These are phyloP conservation scores for Drosophila repletoides DNA, from an alignment of 1,140 invertebrate genomes.

Conservation along the genomic window DNA sequence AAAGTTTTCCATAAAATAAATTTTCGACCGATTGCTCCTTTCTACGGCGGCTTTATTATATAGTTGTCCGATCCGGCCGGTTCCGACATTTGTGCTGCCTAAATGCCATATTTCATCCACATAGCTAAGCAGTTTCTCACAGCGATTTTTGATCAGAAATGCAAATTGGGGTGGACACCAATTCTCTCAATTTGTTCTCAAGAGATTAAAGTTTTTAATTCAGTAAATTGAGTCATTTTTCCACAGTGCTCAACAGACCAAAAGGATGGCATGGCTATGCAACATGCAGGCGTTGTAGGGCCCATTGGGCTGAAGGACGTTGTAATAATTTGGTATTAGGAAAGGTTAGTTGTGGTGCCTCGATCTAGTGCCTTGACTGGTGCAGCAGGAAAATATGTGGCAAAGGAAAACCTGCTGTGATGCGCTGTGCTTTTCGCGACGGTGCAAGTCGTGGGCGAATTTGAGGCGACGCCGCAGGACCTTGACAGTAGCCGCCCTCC, in stretches of 20 bases:
- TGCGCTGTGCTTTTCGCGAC: conserved; percentile 62
- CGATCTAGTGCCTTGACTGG: conserved; percentile 9
- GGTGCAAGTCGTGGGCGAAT: conserved; percentile 53
- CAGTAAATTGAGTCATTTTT: no score
- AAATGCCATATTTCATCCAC: no score
- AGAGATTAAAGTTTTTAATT: no score
- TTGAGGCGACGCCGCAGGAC: conserved; percentile 37
- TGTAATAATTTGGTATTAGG: conserved; percentile 72
- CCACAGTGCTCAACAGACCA: conserved; percentile 7
- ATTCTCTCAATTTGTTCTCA: no score
- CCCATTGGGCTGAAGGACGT: conserved; percentile 61
- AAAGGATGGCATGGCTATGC: conserved; percentile 23
- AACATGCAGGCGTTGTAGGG: conserved; percentile 18
- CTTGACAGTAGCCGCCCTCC: conserved; percentile 30
- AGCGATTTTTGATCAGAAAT: no score
- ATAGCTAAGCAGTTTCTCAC: no score
- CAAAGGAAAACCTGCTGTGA: conserved; percentile 61
- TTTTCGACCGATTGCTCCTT: no score
- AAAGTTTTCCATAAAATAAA: no score
- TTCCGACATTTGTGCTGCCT: no score
- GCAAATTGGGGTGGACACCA: no score
- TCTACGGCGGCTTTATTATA: no score
- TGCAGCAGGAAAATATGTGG: conserved; percentile 32
- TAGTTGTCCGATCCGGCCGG: no score
- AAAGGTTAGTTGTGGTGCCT: conserved; percentile 72